phyloP scores from a whole-genome alignment of 2,113 vertebrate genomes.

The Xiphophorus hellerii region DNA sequence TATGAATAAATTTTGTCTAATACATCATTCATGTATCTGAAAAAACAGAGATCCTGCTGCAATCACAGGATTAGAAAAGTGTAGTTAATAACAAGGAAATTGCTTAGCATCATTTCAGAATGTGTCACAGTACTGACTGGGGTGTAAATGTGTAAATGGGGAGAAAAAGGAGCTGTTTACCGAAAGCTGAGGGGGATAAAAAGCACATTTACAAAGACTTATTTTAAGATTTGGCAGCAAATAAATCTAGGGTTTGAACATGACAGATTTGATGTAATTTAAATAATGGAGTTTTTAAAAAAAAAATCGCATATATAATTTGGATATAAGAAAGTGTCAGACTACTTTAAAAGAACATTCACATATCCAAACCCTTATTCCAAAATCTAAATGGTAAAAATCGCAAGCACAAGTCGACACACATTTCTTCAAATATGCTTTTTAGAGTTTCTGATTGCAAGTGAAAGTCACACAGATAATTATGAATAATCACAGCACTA shows the following conservation, averaged over 20 bases:
- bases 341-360: no score
- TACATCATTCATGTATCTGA: neutral
- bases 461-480: slow-evolving; percentile 32
- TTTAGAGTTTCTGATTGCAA: slow-evolving; percentile 6
- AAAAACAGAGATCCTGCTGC: slow-evolving; percentile 22
- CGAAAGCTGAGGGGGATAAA: neutral
- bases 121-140: slow-evolving; percentile 30
- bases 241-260: neutral
- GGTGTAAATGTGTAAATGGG: neutral
- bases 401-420: neutral
- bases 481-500: slow-evolving; percentile 29
- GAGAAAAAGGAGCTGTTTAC: neutral
- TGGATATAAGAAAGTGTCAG: no score
- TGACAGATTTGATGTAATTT: neutral
- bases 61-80: slow-evolving; percentile 13
- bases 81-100: slow-evolving; percentile 28
- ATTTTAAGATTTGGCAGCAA: neutral
- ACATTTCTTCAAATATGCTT: slow-evolving; percentile 2
- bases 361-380: neutral
- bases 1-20: neutral
- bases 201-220: neutral
- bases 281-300: no score
- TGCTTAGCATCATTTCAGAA: slow-evolving; percentile 56
- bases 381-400: neutral
- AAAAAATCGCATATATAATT: no score